Evolutionary conservation across 2,113 vertebrate species (phyloP).

Genomic region (Pituophis catenifer): DNA sequence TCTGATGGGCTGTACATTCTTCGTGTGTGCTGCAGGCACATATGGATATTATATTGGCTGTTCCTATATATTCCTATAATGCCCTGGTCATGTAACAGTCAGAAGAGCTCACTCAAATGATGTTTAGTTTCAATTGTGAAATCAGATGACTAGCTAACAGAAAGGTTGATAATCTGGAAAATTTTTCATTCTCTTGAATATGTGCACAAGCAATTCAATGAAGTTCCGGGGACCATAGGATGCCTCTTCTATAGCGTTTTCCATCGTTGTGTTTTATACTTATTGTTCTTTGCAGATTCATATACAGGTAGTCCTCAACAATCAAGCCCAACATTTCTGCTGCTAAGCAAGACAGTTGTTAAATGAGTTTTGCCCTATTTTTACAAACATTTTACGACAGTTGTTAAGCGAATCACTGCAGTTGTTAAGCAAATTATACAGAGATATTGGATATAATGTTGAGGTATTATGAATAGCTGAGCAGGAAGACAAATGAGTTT

Average conservation of each 20-base stretch:
- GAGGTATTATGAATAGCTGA: background rate
- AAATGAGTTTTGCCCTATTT: background rate
- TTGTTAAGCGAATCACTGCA: background rate
- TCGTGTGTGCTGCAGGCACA: background rate
- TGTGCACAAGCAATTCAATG: background rate
- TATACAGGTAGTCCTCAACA: background rate
- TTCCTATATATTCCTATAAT: background rate
- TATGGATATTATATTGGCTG: background rate
- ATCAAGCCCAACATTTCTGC: background rate
- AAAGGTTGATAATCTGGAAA: background rate
- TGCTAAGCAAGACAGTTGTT: background rate
- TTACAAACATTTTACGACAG: background rate
- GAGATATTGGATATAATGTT: background rate
- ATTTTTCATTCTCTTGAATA: background rate
- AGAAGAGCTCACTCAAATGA: background rate
- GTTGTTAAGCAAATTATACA: background rate
- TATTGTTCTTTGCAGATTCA: conserved; percentile 13
- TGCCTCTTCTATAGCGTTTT: background rate
- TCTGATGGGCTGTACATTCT: background rate
- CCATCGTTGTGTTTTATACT: background rate
- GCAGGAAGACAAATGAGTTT: background rate
- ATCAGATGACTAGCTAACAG: background rate
- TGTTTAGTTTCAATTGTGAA: background rate
- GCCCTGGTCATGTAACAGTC: background rate
- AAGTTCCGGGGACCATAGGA: background rate